Evolutionary conservation across 2,888 invertebrate genomes (phyloP).

Genomic region (Chrysolina oricalcia): DNA sequence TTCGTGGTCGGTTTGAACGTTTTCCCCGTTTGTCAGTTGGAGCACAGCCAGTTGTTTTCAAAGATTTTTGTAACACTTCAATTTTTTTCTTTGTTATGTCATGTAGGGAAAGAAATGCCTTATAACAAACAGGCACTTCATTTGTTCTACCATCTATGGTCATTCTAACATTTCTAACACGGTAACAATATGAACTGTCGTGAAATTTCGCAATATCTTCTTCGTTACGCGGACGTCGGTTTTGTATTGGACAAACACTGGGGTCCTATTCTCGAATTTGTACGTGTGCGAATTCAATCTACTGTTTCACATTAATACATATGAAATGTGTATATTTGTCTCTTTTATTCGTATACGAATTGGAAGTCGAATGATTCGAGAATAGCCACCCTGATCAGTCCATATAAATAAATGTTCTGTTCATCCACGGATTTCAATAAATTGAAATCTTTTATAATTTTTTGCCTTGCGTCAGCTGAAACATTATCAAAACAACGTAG

Average conservation of each 20-base stretch:
- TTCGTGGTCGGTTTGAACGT: conserved; percentile 38
- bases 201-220: conserved; percentile 13
- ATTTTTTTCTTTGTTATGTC: conserved; percentile 38
- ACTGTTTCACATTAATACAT: too few species aligned
- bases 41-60: conserved; percentile 31
- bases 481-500: conserved; percentile 39
- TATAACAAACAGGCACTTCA: conserved; percentile 46
- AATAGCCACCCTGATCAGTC: conserved; percentile 42
- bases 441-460: conserved; percentile 36
- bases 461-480: conserved; percentile 19
- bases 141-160: conserved; percentile 31
- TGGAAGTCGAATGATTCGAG: too few species aligned
- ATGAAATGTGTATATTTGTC: too few species aligned
- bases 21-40: conserved; percentile 39
- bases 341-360: too few species aligned
- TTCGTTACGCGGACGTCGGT: conserved; percentile 18
- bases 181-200: too few species aligned
- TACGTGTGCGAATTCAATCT: too few species aligned
- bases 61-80: conserved; percentile 34
- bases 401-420: conserved; percentile 41
- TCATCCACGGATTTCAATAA: conserved; percentile 34
- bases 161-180: conserved; percentile 34
- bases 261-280: too few species aligned
- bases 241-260: conserved; percentile 33
- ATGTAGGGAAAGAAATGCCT: conserved; percentile 46